Conservation (phyloP, 2,888 invertebrate species). For the Salticus scenicus region DNA sequence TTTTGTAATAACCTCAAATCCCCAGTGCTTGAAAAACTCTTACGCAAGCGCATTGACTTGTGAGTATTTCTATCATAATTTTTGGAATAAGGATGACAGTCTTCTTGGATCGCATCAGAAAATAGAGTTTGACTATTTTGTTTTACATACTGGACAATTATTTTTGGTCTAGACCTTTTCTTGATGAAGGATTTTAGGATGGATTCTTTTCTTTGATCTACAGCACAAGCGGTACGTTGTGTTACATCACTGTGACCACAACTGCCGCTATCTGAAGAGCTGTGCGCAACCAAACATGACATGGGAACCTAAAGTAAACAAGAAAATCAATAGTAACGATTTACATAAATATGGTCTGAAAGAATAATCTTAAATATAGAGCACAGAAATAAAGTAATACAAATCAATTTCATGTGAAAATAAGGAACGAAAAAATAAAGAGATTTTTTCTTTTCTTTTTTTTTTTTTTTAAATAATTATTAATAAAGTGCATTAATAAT, state of each 20-base stretch:
- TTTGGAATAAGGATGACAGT: background rate
- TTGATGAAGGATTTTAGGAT: slow-evolving; percentile 17
- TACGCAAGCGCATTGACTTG: background rate
- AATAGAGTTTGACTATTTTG: background rate
- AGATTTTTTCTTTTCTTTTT: no score
- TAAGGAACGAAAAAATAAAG: no score
- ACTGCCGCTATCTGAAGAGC: slow-evolving; percentile 53
- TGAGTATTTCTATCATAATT: background rate
- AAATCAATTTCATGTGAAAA: no score
- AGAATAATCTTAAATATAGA: no score
- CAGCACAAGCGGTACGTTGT: slow-evolving; percentile 21
- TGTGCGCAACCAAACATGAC: slow-evolving; percentile 42
- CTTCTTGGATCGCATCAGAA: background rate
- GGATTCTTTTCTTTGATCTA: background rate
- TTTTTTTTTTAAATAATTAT: no score
- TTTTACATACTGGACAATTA: slow-evolving; percentile 32
- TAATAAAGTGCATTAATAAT: no score
- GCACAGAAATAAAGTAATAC: no score
- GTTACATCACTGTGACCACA: slow-evolving; percentile 18
- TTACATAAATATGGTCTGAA: no score
- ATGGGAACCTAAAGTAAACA: slow-evolving; percentile 25
- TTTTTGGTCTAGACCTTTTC: background rate
- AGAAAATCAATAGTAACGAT: background rate
- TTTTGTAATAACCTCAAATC: background rate
- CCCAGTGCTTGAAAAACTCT: slow-evolving; percentile 16